phyloP scores from a whole-genome alignment of 2,797 vertebrate species.

The Eospalax fontanierii region DNA sequence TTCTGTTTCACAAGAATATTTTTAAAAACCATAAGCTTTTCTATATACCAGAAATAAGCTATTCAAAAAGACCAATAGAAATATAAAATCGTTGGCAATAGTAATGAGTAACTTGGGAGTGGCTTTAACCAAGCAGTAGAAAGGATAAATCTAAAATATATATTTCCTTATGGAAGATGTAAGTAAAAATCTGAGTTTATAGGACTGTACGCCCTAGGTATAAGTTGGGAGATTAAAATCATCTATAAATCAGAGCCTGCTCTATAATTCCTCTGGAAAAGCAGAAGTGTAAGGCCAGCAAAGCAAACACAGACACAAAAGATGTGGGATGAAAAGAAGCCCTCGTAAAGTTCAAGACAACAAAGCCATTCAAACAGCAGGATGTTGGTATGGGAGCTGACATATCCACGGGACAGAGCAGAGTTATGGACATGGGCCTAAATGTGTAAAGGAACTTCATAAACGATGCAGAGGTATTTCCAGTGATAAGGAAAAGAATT shows the following conservation, averaged over 20 bases:
- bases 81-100: neutral
- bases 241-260: neutral
- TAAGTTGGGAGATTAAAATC: neutral
- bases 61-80: slow-evolving; percentile 13
- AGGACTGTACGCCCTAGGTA: neutral
- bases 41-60: neutral
- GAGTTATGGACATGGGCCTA: neutral
- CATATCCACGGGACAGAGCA: neutral
- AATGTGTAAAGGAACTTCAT: neutral
- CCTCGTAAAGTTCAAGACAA: neutral
- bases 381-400: neutral
- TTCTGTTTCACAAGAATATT: slow-evolving; percentile 38
- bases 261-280: slow-evolving; percentile 1
- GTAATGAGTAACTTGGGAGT: neutral
- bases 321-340: neutral
- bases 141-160: neutral
- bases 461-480: neutral
- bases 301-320: slow-evolving; percentile 18
- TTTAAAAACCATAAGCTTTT: neutral
- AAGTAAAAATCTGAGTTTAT: neutral
- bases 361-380: neutral
- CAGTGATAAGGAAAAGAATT: neutral
- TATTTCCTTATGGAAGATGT: neutral
- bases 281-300: neutral
- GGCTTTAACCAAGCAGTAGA: neutral